Base-by-base conservation (phyloP, 2,113 vertebrate species). In the Ranitomeya imitator region DNA sequence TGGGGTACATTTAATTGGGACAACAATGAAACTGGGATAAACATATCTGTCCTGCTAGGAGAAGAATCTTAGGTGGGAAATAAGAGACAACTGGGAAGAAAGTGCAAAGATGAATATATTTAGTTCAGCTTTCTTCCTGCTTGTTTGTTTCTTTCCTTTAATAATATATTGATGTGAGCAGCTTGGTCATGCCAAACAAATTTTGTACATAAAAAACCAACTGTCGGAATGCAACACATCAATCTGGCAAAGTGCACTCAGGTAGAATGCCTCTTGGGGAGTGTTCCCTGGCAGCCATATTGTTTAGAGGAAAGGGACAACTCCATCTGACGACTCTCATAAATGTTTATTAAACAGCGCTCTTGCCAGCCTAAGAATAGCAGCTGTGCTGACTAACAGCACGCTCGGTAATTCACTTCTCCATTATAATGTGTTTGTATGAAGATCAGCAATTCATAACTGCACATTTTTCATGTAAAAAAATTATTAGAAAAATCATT, bases 141-240 rank as follows among this genome's bases (percentile, higher is more conserved):
- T 81, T 90, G 90, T 87, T 89, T 26, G 73, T 88, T 73, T 90
- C 37, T 87, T 85, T 89, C 92, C 94, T 95, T 96, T 95, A 92
- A 96, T 95, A 93, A 93, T 93, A 90, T 88, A 92, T 92, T 90
- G 94, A 95, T 92, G 93, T 90, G 93, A 94, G 94, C 96, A 93
- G 93, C 92, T 94, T 93, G 93, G 92, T 91, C 92, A 93, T 92
- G 94, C 95, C 96, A 96, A 93, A 93, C 93, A 94, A 94, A 96
- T 93, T 96, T 94, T 93, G 94, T 91, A 88, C 94, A 94, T 95
- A 93, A 95, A 92, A 96, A 95, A 95, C 95, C 96, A 96, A 88
- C 95, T 94, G 96, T 97, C 95, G 94, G 94, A 94, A 92, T 83
- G 92, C 93, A 93, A 92, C 91, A 95, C 95, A 91, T 96, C 95